Base-by-base conservation (phyloP, 2,113 vertebrate genomes). In the Pelusios castaneus region DNA sequence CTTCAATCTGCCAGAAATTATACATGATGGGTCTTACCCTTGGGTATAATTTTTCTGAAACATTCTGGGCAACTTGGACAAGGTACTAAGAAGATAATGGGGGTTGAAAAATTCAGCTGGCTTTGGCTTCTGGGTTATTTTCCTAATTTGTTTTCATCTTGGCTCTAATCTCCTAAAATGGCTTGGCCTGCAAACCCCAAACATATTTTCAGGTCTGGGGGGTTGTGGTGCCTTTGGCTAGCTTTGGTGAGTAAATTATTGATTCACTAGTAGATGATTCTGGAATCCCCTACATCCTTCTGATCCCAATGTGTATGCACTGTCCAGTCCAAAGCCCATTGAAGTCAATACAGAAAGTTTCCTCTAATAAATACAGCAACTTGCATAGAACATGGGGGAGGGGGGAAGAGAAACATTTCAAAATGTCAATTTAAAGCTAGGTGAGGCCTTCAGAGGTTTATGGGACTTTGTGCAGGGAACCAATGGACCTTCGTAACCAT, bases 121-220 rank as follows among this genome's bases (percentile, higher is more conserved):
- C 25, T 54, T 91, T 89, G 87, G 88, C 80, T 90, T n/a, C 82
- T 25, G n/a, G 8, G 29, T 10, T 85, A 83, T 3, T 93, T 94
- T 80, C 58, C 84, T 75, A 85, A 51, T 8, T 94, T 51, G 54
- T 88, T 93, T 93, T 92, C 49, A 5, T 60, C 34, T 90, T 95
- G 92, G 89, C 52, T 95, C 54, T 13, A 1, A 34, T 47, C 25
- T 90, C 82, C 51, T 76, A 80, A 90, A 94, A 85, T 55, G 88
- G 67, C 58, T 47, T 60, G n/a, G 29, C 81, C 63, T 17, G 38
- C 16, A 77, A 22, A 80, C 78, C 49, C 34, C 58, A 51, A 75
- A 27, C 41, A 75, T 75, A 45, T 22, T 38, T 45, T 55, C n/a
- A 83, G 2, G 87, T 83, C 82, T 88, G 41, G 24, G 80, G 58